These are phyloP conservation scores for Melanogrammus aeglefinus DNA, from an alignment of 2,797 vertebrate genomes.

Conservation along the genomic window DNA sequence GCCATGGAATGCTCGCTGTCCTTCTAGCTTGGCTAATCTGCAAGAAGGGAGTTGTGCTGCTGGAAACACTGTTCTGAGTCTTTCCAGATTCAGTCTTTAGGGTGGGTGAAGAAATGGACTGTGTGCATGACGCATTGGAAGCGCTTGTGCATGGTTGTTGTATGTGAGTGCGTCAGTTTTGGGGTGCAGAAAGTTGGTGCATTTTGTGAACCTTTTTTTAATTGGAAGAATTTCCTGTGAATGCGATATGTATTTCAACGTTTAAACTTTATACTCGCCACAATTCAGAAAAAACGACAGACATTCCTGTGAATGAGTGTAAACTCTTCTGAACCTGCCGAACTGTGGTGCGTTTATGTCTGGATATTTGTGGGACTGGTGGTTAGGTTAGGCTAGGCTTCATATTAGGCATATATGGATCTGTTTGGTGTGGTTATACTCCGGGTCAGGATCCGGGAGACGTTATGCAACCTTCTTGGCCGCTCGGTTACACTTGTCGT, in stretches of 20 bases:
- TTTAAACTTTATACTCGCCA: background rate
- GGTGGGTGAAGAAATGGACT: constrained; percentile 59
- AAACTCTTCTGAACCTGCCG: background rate
- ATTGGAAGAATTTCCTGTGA: background rate
- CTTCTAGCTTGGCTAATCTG: constrained; percentile 40
- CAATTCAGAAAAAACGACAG: background rate
- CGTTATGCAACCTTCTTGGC: background rate
- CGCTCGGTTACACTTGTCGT: background rate
- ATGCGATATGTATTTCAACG: too few species aligned
- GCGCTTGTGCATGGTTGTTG: constrained; percentile 43
- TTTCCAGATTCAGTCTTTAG: constrained; percentile 61
- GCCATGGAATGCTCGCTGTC: constrained; percentile 47
- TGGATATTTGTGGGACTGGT: background rate
- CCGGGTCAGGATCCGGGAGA: background rate
- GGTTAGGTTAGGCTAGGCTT: background rate
- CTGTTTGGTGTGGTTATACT: background rate
- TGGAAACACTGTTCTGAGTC: constrained; percentile 46
- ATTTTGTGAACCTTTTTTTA: background rate
- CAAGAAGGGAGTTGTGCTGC: constrained; percentile 55
- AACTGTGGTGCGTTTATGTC: background rate
- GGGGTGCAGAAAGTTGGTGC: background rate
- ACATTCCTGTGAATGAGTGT: background rate
- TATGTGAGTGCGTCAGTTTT: constrained; percentile 39
- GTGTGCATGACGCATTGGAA: constrained; percentile 41
- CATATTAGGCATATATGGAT: background rate